Percentiles rank a stretch among this genome's conserved stretches.
phyloP scores from a whole-genome alignment of 2,888 invertebrate species.

The Agrotis exclamationis region DNA sequence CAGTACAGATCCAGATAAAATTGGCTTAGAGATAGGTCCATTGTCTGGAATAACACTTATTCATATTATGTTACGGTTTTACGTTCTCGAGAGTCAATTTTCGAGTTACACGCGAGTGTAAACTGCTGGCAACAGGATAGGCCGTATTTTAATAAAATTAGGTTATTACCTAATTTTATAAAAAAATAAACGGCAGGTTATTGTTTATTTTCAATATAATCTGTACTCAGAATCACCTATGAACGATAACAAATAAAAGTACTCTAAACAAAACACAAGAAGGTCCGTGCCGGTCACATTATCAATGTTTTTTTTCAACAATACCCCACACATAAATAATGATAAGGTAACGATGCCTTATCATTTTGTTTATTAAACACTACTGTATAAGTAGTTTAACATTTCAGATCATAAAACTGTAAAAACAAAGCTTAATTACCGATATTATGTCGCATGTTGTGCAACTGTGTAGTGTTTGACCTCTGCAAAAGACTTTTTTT shows the following conservation, averaged over 20 bases:
- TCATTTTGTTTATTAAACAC: slow-evolving; percentile 42
- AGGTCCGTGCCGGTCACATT: neutral
- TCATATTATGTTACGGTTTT: no score
- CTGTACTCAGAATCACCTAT: neutral
- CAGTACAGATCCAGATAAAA: neutral
- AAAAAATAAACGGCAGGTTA: no score
- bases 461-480: neutral
- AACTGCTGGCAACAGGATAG: no score
- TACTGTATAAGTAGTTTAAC: neutral
- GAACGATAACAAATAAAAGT: slow-evolving; percentile 11
- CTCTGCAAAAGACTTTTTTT: neutral
- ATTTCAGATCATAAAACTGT: slow-evolving; percentile 12
- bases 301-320: slow-evolving; percentile 26
- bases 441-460: slow-evolving; percentile 11
- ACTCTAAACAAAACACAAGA: neutral
- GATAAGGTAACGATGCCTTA: slow-evolving; percentile 10
- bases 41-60: no score
- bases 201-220: no score
- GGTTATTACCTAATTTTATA: no score
- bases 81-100: no score
- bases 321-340: slow-evolving; percentile 13
- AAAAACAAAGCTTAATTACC: slow-evolving; percentile 13
- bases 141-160: no score
- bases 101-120: no score
- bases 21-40: no score